Evolutionary conservation across 2,113 vertebrate species (phyloP).

Genomic region (Syngnathus scovelli): DNA sequence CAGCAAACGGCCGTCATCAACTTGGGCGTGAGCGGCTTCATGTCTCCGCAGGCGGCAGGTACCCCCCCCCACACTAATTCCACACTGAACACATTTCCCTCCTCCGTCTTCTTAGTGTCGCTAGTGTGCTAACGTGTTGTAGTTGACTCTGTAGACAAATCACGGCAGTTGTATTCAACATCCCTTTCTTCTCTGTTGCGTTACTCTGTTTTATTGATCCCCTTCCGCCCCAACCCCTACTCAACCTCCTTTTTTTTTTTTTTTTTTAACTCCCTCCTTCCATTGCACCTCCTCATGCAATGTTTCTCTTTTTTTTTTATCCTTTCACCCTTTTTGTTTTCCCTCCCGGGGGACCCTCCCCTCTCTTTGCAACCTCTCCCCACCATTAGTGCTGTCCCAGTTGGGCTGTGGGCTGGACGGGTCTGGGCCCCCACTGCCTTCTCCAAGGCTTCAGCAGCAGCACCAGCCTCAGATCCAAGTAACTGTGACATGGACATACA

Average conservation of each 20-base stretch:
- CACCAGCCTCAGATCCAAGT: slow-evolving; percentile 97
- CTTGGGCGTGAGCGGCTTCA: slow-evolving; percentile 87
- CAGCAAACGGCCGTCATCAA: slow-evolving; percentile 94
- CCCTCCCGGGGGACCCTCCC: slow-evolving; percentile 46
- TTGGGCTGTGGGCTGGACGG: slow-evolving; percentile 95
- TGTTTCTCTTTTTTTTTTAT: slow-evolving; percentile 15
- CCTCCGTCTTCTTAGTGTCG: slow-evolving; percentile 5
- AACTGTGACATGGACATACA: slow-evolving; percentile 86
- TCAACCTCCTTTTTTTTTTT: background rate
- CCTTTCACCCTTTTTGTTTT: slow-evolving; percentile 50
- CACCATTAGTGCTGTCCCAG: slow-evolving; percentile 92
- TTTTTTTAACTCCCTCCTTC: slow-evolving; percentile 12
- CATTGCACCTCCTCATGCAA: slow-evolving; percentile 28
- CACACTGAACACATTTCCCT: background rate
- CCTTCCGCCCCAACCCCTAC: slow-evolving; percentile 3
- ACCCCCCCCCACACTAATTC: slow-evolving; percentile 8
- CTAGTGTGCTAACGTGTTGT: background rate
- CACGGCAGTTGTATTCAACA: slow-evolving; percentile 49
- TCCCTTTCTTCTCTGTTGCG: slow-evolving; percentile 71
- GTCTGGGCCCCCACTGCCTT: slow-evolving; percentile 87
- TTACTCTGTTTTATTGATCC: slow-evolving; percentile 48
- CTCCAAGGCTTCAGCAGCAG: slow-evolving; percentile 91
- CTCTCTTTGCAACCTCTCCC: slow-evolving; percentile 42
- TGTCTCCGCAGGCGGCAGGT: slow-evolving; percentile 85
- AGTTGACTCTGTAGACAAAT: slow-evolving; percentile 28